Base-by-base conservation (phyloP, 2,797 vertebrate species). In the Rhyacichthys aspro region DNA sequence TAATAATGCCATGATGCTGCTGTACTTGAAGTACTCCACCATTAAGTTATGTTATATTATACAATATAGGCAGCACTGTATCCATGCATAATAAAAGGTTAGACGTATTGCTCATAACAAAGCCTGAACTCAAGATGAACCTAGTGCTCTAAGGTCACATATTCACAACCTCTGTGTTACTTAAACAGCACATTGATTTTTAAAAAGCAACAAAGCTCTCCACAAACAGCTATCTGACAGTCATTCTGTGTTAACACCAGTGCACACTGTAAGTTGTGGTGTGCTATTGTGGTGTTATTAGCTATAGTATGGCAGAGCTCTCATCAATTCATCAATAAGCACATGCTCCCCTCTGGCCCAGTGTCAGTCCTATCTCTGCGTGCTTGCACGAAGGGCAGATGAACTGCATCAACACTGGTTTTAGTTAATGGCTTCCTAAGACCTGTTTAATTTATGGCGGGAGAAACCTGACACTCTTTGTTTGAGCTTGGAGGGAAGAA, bases 301-400 rank as follows among this genome's bases (percentile, higher is more conserved):
- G 71, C 71, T 50, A 52, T 63, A 59, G 68, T 73, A 73, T 83
- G 73, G 45, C 46, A 63, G 81, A 65, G 58, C 56, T 68, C 7
- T 62, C 50, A 90, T 86, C 55, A 83, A 91, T 86, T 85, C 77
- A 82, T 89, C 86, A 68, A 84, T 88, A 53, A 76, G 55, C 88
- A 81, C 57, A 53, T 87, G 88, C 67, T 12, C 50, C 0, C 46
- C 53, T 65, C 53, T 50, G 44, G 48, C 63, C 39, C 32, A 38
- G 32, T 1, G 67, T 42, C 63, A 64, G 45, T 57, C 39, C 37
- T 36, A 41, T 1, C 63, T 39, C 59, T 60, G 33, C 32, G 8
- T 67, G 46, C 55, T 41, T 45, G 38, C 18, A n/a, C n/a, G n/a
- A n/a, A n/a, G n/a, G n/a, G n/a, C n/a, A n/a, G n/a, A n/a, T n/a